phyloP scores from a whole-genome alignment of 2,888 invertebrate genomes.

The Subacronicta megacephala region DNA sequence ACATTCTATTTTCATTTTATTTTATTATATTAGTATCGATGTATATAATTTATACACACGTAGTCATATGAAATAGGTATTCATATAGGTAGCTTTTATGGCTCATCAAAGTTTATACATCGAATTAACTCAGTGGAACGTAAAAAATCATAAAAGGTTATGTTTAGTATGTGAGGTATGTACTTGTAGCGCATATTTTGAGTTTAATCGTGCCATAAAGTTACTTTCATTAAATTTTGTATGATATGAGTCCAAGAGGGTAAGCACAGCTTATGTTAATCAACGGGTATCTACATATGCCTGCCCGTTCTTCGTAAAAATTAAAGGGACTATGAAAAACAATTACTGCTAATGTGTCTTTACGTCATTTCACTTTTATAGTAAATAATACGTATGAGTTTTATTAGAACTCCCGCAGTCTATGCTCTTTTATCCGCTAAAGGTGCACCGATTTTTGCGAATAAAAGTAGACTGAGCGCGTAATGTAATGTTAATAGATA shows the following conservation, averaged over 20 bases:
- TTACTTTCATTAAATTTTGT: conserved; percentile 27
- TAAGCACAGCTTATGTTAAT: conserved; percentile 1
- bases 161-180: conserved; percentile 7
- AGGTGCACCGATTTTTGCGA: too few species aligned
- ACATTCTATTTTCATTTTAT: too few species aligned
- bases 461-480: too few species aligned
- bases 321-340: neutral
- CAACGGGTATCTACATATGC: neutral
- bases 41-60: too few species aligned
- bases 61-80: conserved; percentile 16
- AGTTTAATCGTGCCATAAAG: conserved; percentile 32
- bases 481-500: too few species aligned
- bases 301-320: neutral
- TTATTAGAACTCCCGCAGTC: too few species aligned
- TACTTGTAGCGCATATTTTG: conserved; percentile 33
- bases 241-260: neutral
- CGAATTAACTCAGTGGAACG: conserved; percentile 37
- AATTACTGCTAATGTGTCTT: neutral
- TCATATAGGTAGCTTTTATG: conserved; percentile 31
- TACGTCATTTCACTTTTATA: neutral
- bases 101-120: conserved; percentile 42
- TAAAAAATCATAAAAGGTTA: conserved; percentile 27
- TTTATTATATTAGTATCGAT: too few species aligned
- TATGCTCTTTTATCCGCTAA: too few species aligned
- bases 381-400: neutral